Base-by-base conservation (phyloP, 2,113 vertebrate genomes). In the Anguilla japonica region DNA sequence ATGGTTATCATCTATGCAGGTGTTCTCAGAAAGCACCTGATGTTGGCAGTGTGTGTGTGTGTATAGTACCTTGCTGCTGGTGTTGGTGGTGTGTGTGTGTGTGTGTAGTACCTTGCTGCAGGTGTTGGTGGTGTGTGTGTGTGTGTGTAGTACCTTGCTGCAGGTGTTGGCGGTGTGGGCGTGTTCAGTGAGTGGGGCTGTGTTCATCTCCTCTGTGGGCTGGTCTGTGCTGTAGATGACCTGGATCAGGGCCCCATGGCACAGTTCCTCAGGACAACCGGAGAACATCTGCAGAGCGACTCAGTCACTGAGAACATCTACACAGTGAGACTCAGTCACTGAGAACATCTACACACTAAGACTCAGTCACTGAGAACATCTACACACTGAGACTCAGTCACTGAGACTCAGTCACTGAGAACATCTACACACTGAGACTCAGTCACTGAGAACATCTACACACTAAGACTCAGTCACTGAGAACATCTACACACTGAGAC, bases 181-280 rank as follows among this genome's bases (percentile, higher is more conserved):
- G 71, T 95, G 95, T 14, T 87, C 57, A 18, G 81, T 91, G 50
- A 95, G 79, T 39, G 93, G 92, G 29, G 89, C 89, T 5, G 88
- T 89, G 14, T 14, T 86, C 0, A 95, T 91, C 41, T 92, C 93
- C 5, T 84, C 89, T 0, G 86, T 93, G 85, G 96, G 86, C 26
- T 91, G 39, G 63, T 96, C 94, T 40, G 90, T 88, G 8, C 83
- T 81, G 82, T 96, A 94, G 53, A 96, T 89, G 1, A 88, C 87
- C 90, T 93, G 95, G 79, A 97, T 90, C 11, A 97, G 94, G 0
- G 91, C 93, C n/a, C 94, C 89, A 4, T 95, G 90, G 88, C 96
- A 95, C 2, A 67, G 56, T 2, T 80, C 53, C 85, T 91, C 86
- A 8, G 93, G 86, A 15, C 88, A 84, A 13, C 91, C 90, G 1